Evolutionary conservation across 2,113 vertebrate genomes (phyloP).

Genomic region (Rhinolophus ferrumequinum): DNA sequence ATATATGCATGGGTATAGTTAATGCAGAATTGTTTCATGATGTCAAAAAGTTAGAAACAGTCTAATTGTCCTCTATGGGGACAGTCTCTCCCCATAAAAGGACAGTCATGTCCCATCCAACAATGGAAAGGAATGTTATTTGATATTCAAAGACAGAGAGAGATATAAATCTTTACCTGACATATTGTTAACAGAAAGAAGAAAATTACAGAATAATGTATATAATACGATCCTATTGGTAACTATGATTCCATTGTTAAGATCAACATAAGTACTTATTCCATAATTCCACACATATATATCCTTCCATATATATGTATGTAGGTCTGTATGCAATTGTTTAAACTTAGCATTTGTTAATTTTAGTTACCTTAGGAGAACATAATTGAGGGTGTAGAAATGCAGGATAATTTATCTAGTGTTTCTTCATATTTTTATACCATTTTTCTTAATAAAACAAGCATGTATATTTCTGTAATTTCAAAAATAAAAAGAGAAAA

Average conservation of each 20-base stretch:
- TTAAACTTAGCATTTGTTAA: not conserved
- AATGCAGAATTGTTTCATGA: not conserved
- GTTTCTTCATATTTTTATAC: not conserved
- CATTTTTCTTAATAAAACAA: slow-evolving; percentile 63
- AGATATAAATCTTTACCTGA: not conserved
- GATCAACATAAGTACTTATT: too few species aligned
- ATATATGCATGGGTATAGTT: not conserved
- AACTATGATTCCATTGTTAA: not conserved
- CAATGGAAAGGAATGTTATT: not conserved
- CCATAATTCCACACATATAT: not conserved
- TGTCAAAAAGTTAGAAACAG: not conserved
- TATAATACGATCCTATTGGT: not conserved
- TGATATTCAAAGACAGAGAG: slow-evolving; percentile 12
- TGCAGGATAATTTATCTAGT: slow-evolving; percentile 19
- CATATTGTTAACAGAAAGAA: not conserved
- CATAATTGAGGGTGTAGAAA: not conserved
- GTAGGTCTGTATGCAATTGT: not conserved
- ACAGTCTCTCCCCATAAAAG: not conserved
- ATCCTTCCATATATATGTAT: not conserved
- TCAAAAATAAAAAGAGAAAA: not conserved
- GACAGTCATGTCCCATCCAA: not conserved
- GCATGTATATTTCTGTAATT: not conserved
- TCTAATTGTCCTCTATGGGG: not conserved
- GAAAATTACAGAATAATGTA: slow-evolving; percentile 11
- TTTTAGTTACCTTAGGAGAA: not conserved